Evolutionary conservation across 1,140 invertebrate genomes (phyloP).

Genomic region (Zaprionus tsacasi): DNA sequence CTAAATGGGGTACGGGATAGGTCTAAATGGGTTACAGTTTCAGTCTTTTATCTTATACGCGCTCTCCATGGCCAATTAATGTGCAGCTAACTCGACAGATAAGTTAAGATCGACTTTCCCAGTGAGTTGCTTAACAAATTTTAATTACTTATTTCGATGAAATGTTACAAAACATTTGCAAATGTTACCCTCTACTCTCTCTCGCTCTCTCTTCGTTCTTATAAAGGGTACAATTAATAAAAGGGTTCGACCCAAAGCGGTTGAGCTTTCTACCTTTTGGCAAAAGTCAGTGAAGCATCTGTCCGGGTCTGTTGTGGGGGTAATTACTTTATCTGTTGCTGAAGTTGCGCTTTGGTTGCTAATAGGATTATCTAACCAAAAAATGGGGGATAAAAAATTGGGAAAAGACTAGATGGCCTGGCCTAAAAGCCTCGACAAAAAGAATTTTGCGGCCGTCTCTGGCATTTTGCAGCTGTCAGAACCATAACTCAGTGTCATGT

Average conservation of each 20-base stretch:
- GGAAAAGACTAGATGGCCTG: conserved; percentile 11
- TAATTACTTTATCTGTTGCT: conserved; percentile 83
- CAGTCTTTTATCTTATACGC: neutral
- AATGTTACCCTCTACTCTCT: conserved; percentile 21
- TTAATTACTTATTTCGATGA: neutral
- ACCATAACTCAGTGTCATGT: conserved; percentile 83
- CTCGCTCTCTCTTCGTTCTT: conserved; percentile 5
- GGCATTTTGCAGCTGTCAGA: conserved; percentile 78
- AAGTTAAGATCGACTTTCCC: neutral
- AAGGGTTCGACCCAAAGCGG: conserved; percentile 58
- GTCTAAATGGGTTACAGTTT: neutral
- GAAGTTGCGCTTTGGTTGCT: conserved; percentile 74
- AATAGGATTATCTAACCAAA: conserved; percentile 75
- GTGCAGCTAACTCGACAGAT: neutral
- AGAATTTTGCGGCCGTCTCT: conserved; percentile 42
- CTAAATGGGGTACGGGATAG: neutral
- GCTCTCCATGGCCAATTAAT: neutral
- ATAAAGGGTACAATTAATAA: conserved; percentile 68
- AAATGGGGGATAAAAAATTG: conserved; percentile 8
- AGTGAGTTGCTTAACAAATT: neutral
- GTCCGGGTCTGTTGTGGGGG: conserved; percentile 36
- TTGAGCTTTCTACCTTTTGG: conserved; percentile 63
- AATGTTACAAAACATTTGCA: conserved; percentile 15
- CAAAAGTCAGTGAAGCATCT: conserved; percentile 65
- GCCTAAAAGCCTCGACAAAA: conserved; percentile 43